Conservation (phyloP, 2,888 invertebrate species). For the Phyllotreta striolata region DNA sequence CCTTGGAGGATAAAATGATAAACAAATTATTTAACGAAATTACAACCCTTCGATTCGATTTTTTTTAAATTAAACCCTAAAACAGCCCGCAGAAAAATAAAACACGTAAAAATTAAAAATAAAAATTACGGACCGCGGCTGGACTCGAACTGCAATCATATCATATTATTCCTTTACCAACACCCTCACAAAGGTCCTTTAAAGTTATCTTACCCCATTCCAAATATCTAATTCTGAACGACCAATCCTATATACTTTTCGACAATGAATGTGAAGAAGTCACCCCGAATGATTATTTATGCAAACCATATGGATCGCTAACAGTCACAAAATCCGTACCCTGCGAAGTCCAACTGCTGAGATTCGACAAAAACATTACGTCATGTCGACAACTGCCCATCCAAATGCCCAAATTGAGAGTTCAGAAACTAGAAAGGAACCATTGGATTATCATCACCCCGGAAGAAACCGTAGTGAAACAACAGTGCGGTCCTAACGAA, state of each 20-base stretch:
- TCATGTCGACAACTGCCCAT: neutral
- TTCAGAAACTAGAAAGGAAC: conserved; percentile 21
- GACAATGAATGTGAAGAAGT: conserved; percentile 14
- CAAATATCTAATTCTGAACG: conserved; percentile 28
- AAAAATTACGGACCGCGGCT: too few relatives aligned
- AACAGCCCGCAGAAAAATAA: too few relatives aligned
- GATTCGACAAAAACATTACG: neutral
- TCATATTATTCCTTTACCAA: conserved; percentile 28
- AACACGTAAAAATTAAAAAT: too few relatives aligned
- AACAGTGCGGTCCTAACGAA: conserved; percentile 16
- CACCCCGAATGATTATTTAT: conserved; percentile 17
- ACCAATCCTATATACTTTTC: conserved; percentile 19
- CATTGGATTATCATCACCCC: conserved; percentile 21
- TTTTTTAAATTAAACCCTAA: too few relatives aligned
- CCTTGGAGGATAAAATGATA: too few relatives aligned
- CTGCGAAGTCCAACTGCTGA: neutral
- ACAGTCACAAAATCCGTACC: neutral
- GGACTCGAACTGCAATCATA: too few relatives aligned
- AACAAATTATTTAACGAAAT: too few relatives aligned
- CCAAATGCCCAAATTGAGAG: conserved; percentile 10
- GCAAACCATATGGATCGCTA: neutral
- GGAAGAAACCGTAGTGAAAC: conserved; percentile 9
- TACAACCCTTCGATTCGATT: too few relatives aligned
- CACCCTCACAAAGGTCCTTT: conserved; percentile 18
- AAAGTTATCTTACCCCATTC: conserved; percentile 17